Percentiles rank a stretch among this genome's conserved stretches.
These are phyloP conservation scores for Sycobia sp. DNA, from an alignment of 1,140 invertebrate species.

Conservation along the genomic window DNA sequence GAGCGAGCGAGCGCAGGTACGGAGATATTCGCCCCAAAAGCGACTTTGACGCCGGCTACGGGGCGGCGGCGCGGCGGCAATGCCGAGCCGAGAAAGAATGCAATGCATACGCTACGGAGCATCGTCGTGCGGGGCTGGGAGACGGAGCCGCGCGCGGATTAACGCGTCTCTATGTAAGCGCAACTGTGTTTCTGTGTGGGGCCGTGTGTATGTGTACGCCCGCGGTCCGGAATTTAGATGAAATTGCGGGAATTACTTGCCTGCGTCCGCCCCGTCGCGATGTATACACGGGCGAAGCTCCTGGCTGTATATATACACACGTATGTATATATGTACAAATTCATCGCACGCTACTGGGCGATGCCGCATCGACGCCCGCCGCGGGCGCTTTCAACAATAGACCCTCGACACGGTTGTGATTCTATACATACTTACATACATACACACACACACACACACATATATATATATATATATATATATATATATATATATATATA, in stretches of 20 bases:
- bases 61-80: no score
- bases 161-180: no score
- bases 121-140: slow-evolving; percentile 6
- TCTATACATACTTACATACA: slow-evolving; percentile 1
- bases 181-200: no score
- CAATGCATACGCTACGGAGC: no score
- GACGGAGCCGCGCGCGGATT: slow-evolving; percentile 27
- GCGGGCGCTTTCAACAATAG: slow-evolving; percentile 15
- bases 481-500: no score
- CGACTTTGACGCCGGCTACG: no score
- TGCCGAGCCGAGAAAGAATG: no score
- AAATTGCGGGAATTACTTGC: slow-evolving; percentile 61
- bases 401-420: slow-evolving; percentile 23
- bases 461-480: no score
- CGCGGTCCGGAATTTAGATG: slow-evolving; percentile 57
- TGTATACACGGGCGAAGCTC: slow-evolving; percentile 12
- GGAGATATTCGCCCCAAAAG: no score
- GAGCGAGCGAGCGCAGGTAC: neutral
- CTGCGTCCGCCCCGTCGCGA: slow-evolving; percentile 32
- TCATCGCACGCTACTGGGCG: neutral
- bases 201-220: slow-evolving; percentile 39
- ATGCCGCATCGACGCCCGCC: neutral
- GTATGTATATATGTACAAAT: no score
- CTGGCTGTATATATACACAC: no score
- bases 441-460: no score